A percentile compares a stretch with the other conserved stretches of the same genome.
Conservation (phyloP, 2,797 vertebrate species). For the Sciurus vulgaris region DNA sequence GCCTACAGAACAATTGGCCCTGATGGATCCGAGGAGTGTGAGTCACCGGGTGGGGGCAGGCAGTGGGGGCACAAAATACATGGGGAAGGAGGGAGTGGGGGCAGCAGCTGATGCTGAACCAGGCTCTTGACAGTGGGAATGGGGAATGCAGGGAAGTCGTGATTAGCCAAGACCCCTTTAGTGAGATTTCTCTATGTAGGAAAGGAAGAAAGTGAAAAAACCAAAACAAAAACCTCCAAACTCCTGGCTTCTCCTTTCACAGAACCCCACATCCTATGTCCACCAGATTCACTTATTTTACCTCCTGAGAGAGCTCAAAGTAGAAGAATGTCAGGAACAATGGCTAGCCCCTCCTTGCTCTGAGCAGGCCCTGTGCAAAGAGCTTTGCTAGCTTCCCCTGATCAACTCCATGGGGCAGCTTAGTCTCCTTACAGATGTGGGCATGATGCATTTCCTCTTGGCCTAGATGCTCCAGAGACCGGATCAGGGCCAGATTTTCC, state of each 20-base stretch:
- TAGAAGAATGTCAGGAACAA: background rate
- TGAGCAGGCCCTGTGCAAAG: background rate
- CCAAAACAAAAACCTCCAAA: background rate
- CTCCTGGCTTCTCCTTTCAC: background rate
- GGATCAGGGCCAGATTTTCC: background rate
- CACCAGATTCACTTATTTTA: background rate
- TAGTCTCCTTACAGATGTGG: background rate
- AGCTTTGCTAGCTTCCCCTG: background rate
- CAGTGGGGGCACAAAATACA: background rate
- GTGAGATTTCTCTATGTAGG: background rate
- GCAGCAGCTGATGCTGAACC: background rate
- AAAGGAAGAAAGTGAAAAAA: background rate
- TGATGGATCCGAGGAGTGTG: conserved; percentile 68
- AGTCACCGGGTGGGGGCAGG: background rate
- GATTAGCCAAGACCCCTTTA: background rate
- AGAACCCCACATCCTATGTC: fast-evolving
- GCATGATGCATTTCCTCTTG: fast-evolving
- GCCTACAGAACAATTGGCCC: conserved; percentile 67
- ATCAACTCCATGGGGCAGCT: background rate
- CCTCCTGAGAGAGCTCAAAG: background rate
- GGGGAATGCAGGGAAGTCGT: background rate
- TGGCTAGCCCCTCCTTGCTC: background rate
- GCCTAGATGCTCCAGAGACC: background rate
- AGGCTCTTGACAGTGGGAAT: background rate
- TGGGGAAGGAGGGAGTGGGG: background rate